Evolutionary conservation across 1,140 invertebrate genomes (phyloP).

Genomic region (Drosophila insularis): DNA sequence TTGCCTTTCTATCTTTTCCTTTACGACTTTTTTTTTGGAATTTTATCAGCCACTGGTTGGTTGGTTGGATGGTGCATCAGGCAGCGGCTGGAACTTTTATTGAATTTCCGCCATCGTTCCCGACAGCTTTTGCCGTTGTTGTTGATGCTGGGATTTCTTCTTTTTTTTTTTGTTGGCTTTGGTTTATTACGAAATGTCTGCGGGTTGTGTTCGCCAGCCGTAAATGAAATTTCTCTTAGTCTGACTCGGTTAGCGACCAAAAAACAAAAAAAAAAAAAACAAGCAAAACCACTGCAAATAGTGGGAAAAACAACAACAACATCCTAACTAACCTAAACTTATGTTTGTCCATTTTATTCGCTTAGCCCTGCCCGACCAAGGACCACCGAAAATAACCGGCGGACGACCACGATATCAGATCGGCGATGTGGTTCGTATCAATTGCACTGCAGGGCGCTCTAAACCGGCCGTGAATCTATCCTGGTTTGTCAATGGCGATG

Average conservation of each 20-base stretch:
- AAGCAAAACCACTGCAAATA: no score
- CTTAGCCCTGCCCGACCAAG: conserved; percentile 86
- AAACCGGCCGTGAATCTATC: conserved; percentile 87
- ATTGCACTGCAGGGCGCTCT: conserved; percentile 87
- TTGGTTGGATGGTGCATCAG: conserved; percentile 39
- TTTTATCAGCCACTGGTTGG: conserved; percentile 60
- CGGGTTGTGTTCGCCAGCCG: conserved; percentile 25
- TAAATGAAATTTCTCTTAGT: conserved; percentile 67
- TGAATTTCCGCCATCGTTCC: conserved; percentile 71
- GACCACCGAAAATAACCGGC: conserved; percentile 86
- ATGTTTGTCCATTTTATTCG: conserved; percentile 14
- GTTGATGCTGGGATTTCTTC: conserved; percentile 15
- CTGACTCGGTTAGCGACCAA: conserved; percentile 29
- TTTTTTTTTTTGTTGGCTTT: conserved; percentile 32
- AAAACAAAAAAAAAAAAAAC: neutral
- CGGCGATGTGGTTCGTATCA: conserved; percentile 87
- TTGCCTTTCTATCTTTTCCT: conserved; percentile 48
- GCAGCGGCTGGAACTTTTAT: conserved; percentile 76
- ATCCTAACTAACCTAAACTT: conserved; percentile 31
- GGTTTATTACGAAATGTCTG: conserved; percentile 64
- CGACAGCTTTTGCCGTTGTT: conserved; percentile 41
- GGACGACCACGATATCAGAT: conserved; percentile 86
- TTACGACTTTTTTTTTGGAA: conserved; percentile 37
- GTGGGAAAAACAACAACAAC: neutral
- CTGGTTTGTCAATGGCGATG: conserved; percentile 90